phyloP scores from a whole-genome alignment of 1,140 invertebrate species.

The Theocolax elegans region DNA sequence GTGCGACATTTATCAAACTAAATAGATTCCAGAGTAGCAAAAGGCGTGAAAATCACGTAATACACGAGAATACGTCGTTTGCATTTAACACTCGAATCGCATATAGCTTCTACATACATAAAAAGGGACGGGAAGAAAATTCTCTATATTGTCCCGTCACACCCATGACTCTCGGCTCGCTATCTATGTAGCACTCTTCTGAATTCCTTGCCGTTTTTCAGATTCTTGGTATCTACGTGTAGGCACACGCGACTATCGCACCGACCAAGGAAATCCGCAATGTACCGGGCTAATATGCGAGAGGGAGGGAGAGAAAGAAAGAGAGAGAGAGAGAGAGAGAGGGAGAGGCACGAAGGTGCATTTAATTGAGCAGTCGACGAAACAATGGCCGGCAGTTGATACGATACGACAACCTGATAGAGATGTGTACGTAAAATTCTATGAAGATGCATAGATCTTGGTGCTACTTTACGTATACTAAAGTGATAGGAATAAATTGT shows the following conservation, averaged over 20 bases:
- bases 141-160: conserved; percentile 6
- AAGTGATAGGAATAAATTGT: too few species aligned
- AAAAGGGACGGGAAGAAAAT: neutral
- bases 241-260: too few species aligned
- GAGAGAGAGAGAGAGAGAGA: neutral
- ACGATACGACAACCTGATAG: conserved; percentile 8
- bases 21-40: too few species aligned
- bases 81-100: conserved; percentile 12
- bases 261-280: neutral
- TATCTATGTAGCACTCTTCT: neutral
- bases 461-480: too few species aligned
- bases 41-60: neutral
- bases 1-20: too few species aligned
- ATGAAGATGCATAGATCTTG: too few species aligned
- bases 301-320: too few species aligned
- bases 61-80: conserved; percentile 11
- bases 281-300: too few species aligned
- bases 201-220: conserved; percentile 33
- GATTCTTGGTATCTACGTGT: conserved; percentile 34
- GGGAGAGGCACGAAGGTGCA: conserved; percentile 2
- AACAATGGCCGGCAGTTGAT: conserved; percentile 31
- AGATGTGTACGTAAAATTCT: too few species aligned
- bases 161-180: neutral
- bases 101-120: neutral
- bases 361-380: conserved; percentile 30